Percentiles rank a stretch among this genome's conserved stretches.
These are phyloP conservation scores for Aspiorhynchus laticeps DNA, from an alignment of 2,113 vertebrate species.

Conservation along the genomic window DNA sequence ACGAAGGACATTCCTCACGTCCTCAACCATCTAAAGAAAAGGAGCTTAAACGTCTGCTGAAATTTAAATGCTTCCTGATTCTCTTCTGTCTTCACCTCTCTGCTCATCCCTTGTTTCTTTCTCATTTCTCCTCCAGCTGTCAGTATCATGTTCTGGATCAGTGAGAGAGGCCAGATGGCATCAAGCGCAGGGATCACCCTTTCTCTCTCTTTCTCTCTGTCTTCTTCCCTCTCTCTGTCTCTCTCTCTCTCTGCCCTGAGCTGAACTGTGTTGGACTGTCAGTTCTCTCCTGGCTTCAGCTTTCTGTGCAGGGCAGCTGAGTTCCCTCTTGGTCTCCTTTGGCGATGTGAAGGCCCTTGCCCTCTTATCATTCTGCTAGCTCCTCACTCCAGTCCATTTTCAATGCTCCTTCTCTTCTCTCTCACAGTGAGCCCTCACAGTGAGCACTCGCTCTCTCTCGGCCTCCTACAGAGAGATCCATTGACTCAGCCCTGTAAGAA, in stretches of 20 bases:
- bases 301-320: constrained; percentile 58
- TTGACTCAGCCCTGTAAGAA: constrained; percentile 22
- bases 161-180: constrained; percentile 74
- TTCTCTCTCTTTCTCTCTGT: constrained; percentile 51
- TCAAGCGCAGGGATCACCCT: constrained; percentile 59
- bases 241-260: constrained; percentile 51
- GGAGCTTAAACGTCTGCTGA: background rate
- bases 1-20: background rate
- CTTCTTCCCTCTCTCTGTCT: constrained; percentile 38
- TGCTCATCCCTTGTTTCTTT: constrained; percentile 45
- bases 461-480: constrained; percentile 27
- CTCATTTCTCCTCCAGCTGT: constrained; percentile 65
- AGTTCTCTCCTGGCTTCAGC: constrained; percentile 42
- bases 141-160: constrained; percentile 75
- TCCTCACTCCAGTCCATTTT: constrained; percentile 36
- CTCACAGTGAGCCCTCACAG: background rate
- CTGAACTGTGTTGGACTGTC: constrained; percentile 60
- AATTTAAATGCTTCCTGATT: background rate
- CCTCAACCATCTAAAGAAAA: constrained; percentile 16
- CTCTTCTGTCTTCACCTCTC: constrained; percentile 37
- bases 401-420: constrained; percentile 33
- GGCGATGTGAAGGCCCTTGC: constrained; percentile 46
- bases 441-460: background rate
- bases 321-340: constrained; percentile 59
- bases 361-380: constrained; percentile 48